Conservation (phyloP, 2,113 vertebrate species). For the Anseranas semipalmata region DNA sequence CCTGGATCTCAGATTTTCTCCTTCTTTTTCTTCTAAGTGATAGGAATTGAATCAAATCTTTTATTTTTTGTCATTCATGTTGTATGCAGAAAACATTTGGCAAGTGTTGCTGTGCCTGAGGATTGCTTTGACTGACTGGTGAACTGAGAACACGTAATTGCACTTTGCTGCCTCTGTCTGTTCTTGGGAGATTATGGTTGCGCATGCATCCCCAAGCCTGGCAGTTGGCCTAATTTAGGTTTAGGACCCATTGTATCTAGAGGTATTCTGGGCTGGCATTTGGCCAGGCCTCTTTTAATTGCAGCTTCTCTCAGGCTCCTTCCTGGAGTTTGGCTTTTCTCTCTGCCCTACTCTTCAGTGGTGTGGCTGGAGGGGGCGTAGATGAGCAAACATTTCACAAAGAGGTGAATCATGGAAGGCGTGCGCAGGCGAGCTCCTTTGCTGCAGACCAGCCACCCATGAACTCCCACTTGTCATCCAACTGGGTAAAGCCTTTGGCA, state of each 20-base stretch:
- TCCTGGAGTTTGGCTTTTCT: conserved; percentile 49
- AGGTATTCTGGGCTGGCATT: conserved; percentile 55
- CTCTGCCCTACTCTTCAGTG: neutral
- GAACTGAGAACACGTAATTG: conserved; percentile 51
- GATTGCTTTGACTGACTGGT: conserved; percentile 32
- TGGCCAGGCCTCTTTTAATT: conserved; percentile 61
- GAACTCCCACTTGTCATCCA: neutral
- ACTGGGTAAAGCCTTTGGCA: conserved; percentile 11
- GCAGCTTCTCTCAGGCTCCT: conserved; percentile 66
- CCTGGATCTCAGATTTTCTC: neutral
- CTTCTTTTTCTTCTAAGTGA: neutral
- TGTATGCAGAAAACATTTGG: neutral
- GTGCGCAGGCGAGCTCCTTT: neutral
- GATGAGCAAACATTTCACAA: conserved; percentile 9
- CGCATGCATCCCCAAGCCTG: conserved; percentile 3
- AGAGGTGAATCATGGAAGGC: conserved; percentile 11
- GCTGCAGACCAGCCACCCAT: conserved; percentile 31
- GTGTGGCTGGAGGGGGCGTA: conserved; percentile 27
- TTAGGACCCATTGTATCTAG: conserved; percentile 55
- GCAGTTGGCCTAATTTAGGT: conserved; percentile 65
- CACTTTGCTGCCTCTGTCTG: conserved; percentile 37
- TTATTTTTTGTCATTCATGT: neutral
- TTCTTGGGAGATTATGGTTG: conserved; percentile 33
- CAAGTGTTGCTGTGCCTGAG: neutral
- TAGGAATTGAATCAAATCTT: neutral